These are phyloP conservation scores for Lomographa bimaculata DNA, from an alignment of 2,888 invertebrate species.

Conservation along the genomic window DNA sequence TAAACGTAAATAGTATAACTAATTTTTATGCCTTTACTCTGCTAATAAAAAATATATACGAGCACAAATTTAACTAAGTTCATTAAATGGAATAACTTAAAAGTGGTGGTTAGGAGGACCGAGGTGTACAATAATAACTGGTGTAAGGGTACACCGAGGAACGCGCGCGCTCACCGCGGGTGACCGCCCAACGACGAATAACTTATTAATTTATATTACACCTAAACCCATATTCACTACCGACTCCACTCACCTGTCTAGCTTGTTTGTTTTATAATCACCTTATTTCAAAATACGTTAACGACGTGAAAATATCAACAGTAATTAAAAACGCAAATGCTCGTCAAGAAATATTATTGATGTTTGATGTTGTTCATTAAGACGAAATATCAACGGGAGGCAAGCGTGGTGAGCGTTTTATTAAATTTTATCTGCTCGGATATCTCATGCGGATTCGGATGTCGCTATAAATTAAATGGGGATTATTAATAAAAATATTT, in stretches of 20 bases:
- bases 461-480: conserved; percentile 48
- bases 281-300: conserved; percentile 67
- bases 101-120: conserved; percentile 33
- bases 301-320: conserved; percentile 79
- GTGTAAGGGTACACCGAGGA: conserved; percentile 39
- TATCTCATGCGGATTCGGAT: conserved; percentile 41
- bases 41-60: no score
- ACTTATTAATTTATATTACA: conserved; percentile 80
- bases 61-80: no score
- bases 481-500: conserved; percentile 52
- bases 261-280: conserved; percentile 74
- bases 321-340: conserved; percentile 76
- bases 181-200: conserved; percentile 59
- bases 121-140: conserved; percentile 45
- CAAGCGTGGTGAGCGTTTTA: conserved; percentile 65
- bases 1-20: no score
- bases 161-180: conserved; percentile 57
- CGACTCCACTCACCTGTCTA: conserved; percentile 75
- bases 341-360: conserved; percentile 53
- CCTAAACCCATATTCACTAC: conserved; percentile 66
- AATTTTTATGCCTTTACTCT: no score
- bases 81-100: no score
- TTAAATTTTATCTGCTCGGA: conserved; percentile 63
- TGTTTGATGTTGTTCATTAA: conserved; percentile 67
- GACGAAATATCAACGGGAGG: conserved; percentile 39